phyloP scores from a whole-genome alignment of 2,113 vertebrate species.

The Stercorarius parasiticus region DNA sequence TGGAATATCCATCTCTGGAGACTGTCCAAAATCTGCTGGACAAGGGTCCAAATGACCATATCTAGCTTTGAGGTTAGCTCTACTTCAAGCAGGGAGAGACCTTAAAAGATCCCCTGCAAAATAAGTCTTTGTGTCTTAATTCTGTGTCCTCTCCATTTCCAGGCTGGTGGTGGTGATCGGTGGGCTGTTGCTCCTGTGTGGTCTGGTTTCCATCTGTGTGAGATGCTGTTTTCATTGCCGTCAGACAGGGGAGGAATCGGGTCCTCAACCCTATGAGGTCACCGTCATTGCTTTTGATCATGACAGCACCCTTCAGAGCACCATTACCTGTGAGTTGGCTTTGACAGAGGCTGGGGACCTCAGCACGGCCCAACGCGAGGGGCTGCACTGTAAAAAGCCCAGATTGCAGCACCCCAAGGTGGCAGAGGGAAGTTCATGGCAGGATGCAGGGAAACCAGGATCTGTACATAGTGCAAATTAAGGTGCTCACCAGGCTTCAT shows the following conservation, averaged over 20 bases:
- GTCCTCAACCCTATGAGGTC: constrained; percentile 72
- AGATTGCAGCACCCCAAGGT: background rate
- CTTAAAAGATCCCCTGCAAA: background rate
- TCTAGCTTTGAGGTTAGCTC: background rate
- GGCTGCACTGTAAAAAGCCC: background rate
- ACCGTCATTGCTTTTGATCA: constrained; percentile 81
- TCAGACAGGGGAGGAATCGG: constrained; percentile 27
- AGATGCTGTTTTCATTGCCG: constrained; percentile 71
- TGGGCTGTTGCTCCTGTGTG: constrained; percentile 72
- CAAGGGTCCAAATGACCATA: background rate
- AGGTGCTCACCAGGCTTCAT: background rate
- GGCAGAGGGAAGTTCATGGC: background rate
- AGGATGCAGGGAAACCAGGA: rapidly evolving
- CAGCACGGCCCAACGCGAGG: rapidly evolving
- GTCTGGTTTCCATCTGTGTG: constrained; percentile 64
- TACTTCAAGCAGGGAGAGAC: background rate
- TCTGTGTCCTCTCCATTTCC: background rate
- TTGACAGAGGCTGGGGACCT: background rate
- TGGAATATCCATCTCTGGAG: background rate
- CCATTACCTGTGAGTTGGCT: constrained; percentile 78
- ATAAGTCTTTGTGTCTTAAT: background rate
- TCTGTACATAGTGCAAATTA: background rate
- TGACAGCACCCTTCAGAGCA: constrained; percentile 80
- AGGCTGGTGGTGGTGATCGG: constrained; percentile 74
- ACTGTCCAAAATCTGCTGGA: background rate